Evolutionary conservation across 2,113 vertebrate genomes (phyloP), one percentile per base, ranked within the genome.

Genomic region (Catharus fuscescens): DNA sequence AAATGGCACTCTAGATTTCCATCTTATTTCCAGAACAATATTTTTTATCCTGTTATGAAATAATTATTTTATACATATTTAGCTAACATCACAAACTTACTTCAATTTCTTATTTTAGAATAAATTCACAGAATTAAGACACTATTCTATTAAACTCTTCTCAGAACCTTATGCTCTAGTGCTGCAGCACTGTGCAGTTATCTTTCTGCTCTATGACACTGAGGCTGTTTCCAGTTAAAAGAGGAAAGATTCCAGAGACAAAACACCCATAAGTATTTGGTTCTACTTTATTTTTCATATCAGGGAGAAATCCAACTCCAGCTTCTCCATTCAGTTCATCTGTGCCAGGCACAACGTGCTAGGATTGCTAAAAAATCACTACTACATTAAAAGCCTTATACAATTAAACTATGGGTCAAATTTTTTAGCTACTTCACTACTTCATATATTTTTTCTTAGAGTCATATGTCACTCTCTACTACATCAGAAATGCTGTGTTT

Each of bases 311-410:
- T 52, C 24, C 47, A 70, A 8, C 18, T 72, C 23, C 23, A 65
- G 1, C n/a, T 50, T 18, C 45, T 87, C n/a, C 2, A 4, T 72
- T 79, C 34, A 34, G 60, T 81, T 78, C 10, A 61, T 61, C 78
- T 60, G 6, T 69, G 12, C 48, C 53, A 64, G 0, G 0, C 53
- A 72, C 0, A 0, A 32, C 4, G 5, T 2, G 3, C 24, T 25
- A 48, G 7, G 16, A 80, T 52, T n/a, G 23, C 62, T 44, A 71
- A 85, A 85, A 87, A 90, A 70, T 81, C 24, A 60, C 11, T 60
- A 34, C 19, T 19, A 71, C 32, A 38, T 84, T 92, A 42, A 52
- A 92, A 91, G 53, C 3, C 14, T 56, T 62, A 60, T 20, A 28
- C 19, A 32, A 6, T 83, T 52, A 74, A 80, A 67, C 26, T 47